A percentile compares a stretch with the other conserved stretches of the same genome.
Conservation (phyloP, 1,140 invertebrate species). For the Diabrotica undecimpunctata region DNA sequence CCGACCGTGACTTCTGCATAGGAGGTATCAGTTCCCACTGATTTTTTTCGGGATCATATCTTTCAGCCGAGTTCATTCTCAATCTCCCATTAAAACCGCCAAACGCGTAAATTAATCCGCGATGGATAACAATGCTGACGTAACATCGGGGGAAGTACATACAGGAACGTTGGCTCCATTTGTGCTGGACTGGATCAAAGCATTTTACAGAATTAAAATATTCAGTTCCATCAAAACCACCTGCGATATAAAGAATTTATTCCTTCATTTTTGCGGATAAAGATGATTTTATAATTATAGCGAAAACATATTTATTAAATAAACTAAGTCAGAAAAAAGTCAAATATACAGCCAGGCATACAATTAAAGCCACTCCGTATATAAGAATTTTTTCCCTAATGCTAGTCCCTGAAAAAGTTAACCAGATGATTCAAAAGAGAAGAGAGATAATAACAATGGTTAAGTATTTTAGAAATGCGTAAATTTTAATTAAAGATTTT, state of each 20-base stretch:
- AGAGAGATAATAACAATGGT: no score
- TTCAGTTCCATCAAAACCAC: constrained; percentile 68
- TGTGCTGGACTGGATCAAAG: constrained; percentile 60
- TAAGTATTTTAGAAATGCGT: no score
- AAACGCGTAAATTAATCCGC: constrained; percentile 77
- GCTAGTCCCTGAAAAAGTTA: no score
- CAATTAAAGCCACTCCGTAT: no score
- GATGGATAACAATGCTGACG: constrained; percentile 68
- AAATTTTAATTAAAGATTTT: no score
- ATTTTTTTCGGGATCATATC: constrained; percentile 66
- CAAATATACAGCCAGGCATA: no score
- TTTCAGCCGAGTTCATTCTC: constrained; percentile 69
- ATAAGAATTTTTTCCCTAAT: no score
- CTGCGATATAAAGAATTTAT: constrained; percentile 49
- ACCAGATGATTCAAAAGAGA: no score
- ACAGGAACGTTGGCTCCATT: constrained; percentile 66
- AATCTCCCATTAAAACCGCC: constrained; percentile 84
- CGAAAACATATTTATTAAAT: no score
- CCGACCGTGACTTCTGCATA: constrained; percentile 77
- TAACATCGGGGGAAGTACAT: constrained; percentile 74
- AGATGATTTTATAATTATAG: no score
- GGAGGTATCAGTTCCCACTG: constrained; percentile 80
- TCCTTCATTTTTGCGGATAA: no score
- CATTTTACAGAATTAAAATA: constrained; percentile 68
- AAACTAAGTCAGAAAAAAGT: no score